These are phyloP conservation scores for Erpetoichthys calabaricus DNA, from an alignment of 2,797 vertebrate species.

Conservation along the genomic window DNA sequence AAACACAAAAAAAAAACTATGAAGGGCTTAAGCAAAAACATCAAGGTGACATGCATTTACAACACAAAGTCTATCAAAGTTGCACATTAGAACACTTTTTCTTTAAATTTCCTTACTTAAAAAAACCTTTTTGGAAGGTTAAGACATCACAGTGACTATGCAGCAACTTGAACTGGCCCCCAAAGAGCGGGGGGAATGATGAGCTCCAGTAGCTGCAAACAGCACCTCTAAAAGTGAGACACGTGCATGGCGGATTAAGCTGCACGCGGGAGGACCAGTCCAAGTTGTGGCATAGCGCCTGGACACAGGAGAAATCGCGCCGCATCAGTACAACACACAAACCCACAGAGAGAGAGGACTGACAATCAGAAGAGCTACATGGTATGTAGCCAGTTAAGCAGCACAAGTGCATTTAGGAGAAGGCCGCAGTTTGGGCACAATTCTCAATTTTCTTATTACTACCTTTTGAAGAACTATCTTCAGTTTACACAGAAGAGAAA, in stretches of 20 bases:
- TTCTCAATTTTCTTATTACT: too few species aligned
- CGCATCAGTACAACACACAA: constrained; percentile 45
- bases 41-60: constrained; percentile 61
- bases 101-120: constrained; percentile 16
- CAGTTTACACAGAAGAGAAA: too few species aligned
- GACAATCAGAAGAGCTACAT: constrained; percentile 34
- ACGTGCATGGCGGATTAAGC: too few species aligned
- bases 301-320: constrained; percentile 25
- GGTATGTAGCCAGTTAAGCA: too few species aligned
- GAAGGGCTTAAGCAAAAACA: constrained; percentile 38
- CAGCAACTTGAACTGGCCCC: constrained; percentile 52
- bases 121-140: constrained; percentile 37
- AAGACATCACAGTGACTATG: constrained; percentile 39
- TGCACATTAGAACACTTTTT: constrained; percentile 32
- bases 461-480: too few species aligned
- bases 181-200: not conserved
- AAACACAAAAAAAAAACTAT: constrained; percentile 35
- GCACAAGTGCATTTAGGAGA: too few species aligned
- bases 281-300: constrained; percentile 61
- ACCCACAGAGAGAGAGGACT: constrained; percentile 52
- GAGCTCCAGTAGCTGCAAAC: not conserved
- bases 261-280: constrained; percentile 15
- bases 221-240: too few species aligned
- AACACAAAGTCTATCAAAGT: constrained; percentile 54
- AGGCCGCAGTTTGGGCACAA: too few species aligned